Conservation (phyloP, 2,113 vertebrate genomes). For the Prionailurus viverrinus region DNA sequence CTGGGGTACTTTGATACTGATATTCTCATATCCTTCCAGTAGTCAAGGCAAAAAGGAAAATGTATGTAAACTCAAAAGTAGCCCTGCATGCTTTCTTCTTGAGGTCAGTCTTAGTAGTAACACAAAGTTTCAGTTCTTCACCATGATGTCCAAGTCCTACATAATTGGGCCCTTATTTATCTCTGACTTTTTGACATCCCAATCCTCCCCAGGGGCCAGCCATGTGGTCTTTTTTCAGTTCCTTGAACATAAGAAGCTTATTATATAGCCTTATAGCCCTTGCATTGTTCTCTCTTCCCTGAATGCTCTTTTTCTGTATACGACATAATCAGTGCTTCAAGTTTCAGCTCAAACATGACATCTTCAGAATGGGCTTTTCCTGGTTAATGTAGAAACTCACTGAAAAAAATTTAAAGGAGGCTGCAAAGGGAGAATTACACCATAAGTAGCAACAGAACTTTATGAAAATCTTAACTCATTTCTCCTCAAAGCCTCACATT, state of each 20-base stretch:
- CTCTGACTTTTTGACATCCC: not conserved
- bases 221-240: not conserved
- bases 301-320: not conserved
- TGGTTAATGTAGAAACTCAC: not conserved
- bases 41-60: slow-evolving; percentile 18
- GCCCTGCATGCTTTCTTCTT: not conserved
- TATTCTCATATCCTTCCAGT: not conserved
- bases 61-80: not conserved
- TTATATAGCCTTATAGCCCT: not conserved
- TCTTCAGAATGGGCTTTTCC: not conserved
- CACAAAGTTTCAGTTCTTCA: slow-evolving; percentile 12
- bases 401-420: not conserved
- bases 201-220: not conserved
- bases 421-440: not conserved
- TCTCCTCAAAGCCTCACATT: not conserved
- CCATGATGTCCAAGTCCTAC: not conserved
- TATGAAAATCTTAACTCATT: not conserved
- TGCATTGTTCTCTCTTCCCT: not conserved
- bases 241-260: not conserved
- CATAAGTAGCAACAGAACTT: not conserved
- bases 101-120: not conserved
- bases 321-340: not conserved
- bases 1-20: slow-evolving; percentile 38
- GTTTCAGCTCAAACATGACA: not conserved
- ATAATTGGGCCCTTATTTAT: not conserved